These are phyloP conservation scores for Neostethus bicornis DNA, from an alignment of 2,797 vertebrate genomes.

Conservation along the genomic window DNA sequence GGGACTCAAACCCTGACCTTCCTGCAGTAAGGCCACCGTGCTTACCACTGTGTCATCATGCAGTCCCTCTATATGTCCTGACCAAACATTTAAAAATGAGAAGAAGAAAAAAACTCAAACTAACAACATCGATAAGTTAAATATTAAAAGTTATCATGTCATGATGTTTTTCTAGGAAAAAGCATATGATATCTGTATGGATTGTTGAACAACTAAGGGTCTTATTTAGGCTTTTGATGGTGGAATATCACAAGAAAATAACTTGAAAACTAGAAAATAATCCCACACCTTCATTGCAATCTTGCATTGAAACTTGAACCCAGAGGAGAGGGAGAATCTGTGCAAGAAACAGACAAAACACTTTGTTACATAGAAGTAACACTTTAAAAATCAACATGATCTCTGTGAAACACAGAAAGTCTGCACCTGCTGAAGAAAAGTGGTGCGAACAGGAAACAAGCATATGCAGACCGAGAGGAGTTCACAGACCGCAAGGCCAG, in stretches of 20 bases:
- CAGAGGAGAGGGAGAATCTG: constrained; percentile 77
- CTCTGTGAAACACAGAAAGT: constrained; percentile 1
- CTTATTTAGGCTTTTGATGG: not conserved
- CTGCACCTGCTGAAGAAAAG: constrained; percentile 91
- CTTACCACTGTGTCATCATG: too few species aligned
- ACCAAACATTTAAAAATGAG: too few species aligned
- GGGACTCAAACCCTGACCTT: too few species aligned
- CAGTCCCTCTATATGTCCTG: too few species aligned
- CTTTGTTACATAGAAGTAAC: not conserved
- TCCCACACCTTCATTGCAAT: constrained; percentile 89
- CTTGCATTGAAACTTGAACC: constrained; percentile 84
- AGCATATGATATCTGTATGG: not conserved
- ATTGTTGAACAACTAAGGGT: not conserved
- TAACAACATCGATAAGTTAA: too few species aligned
- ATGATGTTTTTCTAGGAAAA: not conserved
- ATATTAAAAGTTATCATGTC: too few species aligned
- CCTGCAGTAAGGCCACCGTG: too few species aligned
- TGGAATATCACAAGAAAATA: not conserved
- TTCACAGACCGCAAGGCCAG: constrained; percentile 90
- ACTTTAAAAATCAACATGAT: not conserved
- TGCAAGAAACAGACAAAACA: constrained; percentile 73
- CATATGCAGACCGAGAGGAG: constrained; percentile 92
- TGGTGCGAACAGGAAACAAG: constrained; percentile 89
- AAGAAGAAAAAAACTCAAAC: too few species aligned
- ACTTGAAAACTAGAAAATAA: not conserved